phyloP scores from a whole-genome alignment of 2,797 vertebrate species.

The Dryobates pubescens region DNA sequence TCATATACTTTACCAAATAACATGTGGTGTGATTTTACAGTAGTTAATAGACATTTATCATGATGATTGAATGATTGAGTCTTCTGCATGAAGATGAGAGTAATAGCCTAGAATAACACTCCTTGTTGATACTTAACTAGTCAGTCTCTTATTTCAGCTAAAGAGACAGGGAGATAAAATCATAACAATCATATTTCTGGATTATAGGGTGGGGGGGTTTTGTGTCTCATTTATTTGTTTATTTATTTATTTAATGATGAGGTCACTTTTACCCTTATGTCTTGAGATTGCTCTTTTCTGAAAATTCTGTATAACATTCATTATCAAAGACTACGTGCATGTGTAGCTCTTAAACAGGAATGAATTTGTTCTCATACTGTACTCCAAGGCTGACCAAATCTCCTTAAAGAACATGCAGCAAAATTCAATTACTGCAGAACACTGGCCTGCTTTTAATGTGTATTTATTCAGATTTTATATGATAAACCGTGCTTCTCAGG shows the following conservation, averaged over 20 bases:
- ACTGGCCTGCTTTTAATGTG: not conserved
- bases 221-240: not conserved
- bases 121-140: not conserved
- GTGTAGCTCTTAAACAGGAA: not conserved
- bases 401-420: not conserved
- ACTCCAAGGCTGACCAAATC: not conserved
- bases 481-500: not conserved
- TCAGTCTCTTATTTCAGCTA: not conserved
- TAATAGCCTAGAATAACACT: conserved; percentile 30
- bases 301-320: not conserved
- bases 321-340: not conserved
- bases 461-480: conserved; percentile 28
- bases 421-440: not conserved
- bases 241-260: not conserved
- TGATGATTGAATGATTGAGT: conserved; percentile 34
- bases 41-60: conserved; percentile 57
- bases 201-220: not conserved
- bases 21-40: conserved; percentile 6
- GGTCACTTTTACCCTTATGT: not conserved
- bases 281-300: not conserved
- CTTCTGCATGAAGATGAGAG: conserved; percentile 18
- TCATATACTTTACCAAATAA: conserved; percentile 33
- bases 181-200: not conserved
- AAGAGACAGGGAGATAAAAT: not conserved
- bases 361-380: not conserved